A percentile compares a stretch with the other conserved stretches of the same genome.
Evolutionary conservation across 1,140 invertebrate genomes (phyloP).

Genomic region (silkworm (Bombyx mori)): ASM3026992v2 NC_085125.1:4846001-4846500

Average conservation of each 20-base stretch:
- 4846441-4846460: no score
- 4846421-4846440: no score
- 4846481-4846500: no score
- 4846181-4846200: constrained; percentile 72
- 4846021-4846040: constrained; percentile 40
- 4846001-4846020: constrained; percentile 39
- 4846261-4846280: constrained; percentile 33
- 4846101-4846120: constrained; percentile 34
- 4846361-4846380: constrained; percentile 70
- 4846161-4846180: constrained; percentile 78
- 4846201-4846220: constrained; percentile 75
- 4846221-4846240: constrained; percentile 54
- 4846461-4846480: no score
- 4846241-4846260: constrained; percentile 32
- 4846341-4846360: constrained; percentile 78
- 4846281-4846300: constrained; percentile 24
- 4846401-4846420: no score
- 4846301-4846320: constrained; percentile 22
- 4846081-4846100: constrained; percentile 61
- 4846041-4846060: constrained; percentile 61
- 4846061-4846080: constrained; percentile 62
- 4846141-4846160: constrained; percentile 81
- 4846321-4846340: constrained; percentile 72
- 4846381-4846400: constrained; percentile 61
- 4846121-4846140: constrained; percentile 64